These are phyloP conservation scores for Bruchidius siliquastri DNA, from an alignment of 2,888 invertebrate species.

Conservation along the genomic window DNA sequence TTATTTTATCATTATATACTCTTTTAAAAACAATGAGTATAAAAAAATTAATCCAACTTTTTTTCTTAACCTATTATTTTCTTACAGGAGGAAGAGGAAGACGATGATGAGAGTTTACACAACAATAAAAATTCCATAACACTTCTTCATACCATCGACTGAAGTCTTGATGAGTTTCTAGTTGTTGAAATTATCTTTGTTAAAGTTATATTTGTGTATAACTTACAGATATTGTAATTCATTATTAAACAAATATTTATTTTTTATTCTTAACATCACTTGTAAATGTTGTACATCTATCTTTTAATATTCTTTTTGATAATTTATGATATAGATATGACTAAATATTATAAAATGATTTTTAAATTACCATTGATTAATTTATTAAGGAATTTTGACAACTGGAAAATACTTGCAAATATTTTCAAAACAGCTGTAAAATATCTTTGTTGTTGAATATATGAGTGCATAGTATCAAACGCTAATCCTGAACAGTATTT, in stretches of 20 bases:
- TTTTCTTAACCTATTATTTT: not conserved
- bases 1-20: too few species aligned
- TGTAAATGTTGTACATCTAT: not conserved
- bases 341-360: not conserved
- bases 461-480: not conserved
- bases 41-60: too few species aligned
- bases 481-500: too few species aligned
- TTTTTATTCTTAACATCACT: not conserved
- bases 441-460: not conserved
- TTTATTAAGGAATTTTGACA: not conserved
- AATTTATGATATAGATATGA: not conserved
- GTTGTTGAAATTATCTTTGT: not conserved
- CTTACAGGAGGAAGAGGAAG: constrained; percentile 1
- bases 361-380: not conserved
- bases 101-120: not conserved
- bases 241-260: not conserved
- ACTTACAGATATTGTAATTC: not conserved
- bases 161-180: not conserved
- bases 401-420: not conserved
- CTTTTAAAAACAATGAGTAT: too few species aligned
- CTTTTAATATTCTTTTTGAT: not conserved
- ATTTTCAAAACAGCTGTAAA: not conserved
- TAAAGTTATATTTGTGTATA: not conserved
- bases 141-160: not conserved
- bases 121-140: not conserved